Conservation (phyloP, 2,113 vertebrate genomes). For the Sakesphorus luctuosus region DNA sequence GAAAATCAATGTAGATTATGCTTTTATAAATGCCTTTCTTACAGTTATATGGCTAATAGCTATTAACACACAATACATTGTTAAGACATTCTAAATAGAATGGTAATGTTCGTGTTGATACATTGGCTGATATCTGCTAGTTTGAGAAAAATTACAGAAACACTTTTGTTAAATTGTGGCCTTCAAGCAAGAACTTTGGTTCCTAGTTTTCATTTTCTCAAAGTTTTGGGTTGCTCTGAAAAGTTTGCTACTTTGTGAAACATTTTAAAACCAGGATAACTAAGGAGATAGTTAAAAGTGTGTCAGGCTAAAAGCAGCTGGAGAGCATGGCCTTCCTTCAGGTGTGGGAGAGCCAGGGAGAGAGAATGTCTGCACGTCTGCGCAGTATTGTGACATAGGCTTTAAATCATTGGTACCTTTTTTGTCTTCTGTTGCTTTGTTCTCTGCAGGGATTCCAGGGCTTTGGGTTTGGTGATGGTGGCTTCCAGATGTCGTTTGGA, state of each 20-base stretch:
- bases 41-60: neutral
- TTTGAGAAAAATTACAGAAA: neutral
- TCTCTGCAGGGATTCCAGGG: constrained; percentile 92
- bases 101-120: neutral
- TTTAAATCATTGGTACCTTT: neutral
- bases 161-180: neutral
- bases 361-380: neutral
- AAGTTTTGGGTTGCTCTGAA: neutral
- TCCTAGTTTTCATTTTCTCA: neutral
- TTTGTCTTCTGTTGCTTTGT: neutral
- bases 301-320: neutral
- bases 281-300: neutral
- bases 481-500: constrained; percentile 99
- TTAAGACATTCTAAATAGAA: neutral
- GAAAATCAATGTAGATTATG: neutral
- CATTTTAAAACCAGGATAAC: neutral
- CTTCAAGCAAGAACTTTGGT: neutral
- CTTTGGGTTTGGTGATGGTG: constrained; percentile 97
- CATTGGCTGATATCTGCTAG: neutral
- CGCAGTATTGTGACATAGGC: neutral
- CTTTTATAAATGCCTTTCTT: neutral
- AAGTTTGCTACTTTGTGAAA: neutral
- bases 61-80: neutral
- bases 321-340: neutral
- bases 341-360: rapidly evolving